Percentiles rank a stretch among this genome's conserved stretches.
These are phyloP conservation scores for Syngnathus acus DNA, from an alignment of 2,797 vertebrate species.

Conservation along the genomic window DNA sequence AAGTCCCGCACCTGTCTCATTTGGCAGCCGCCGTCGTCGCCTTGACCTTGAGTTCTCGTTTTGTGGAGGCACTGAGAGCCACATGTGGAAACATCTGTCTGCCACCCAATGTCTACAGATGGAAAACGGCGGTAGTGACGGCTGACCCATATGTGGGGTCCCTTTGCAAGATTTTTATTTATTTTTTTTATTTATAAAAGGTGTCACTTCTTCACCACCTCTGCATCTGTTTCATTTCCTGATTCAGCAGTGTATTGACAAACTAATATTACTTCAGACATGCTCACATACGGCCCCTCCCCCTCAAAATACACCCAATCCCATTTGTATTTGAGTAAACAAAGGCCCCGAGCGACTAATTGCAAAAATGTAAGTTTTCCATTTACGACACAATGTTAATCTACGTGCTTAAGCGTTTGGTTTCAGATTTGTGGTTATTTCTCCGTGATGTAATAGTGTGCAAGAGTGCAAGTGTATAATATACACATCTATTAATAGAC, in stretches of 20 bases:
- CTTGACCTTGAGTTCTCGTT: neutral
- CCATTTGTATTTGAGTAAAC: neutral
- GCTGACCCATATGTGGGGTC: neutral
- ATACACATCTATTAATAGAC: neutral
- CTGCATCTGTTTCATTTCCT: no score
- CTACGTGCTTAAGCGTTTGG: neutral
- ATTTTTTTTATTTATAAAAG: neutral
- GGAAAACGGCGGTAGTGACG: neutral
- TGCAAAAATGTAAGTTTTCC: neutral
- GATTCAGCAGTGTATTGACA: no score
- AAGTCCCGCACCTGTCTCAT: neutral
- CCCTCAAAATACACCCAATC: no score
- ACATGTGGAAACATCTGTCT: neutral
- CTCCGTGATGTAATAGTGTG: neutral
- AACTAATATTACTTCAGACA: no score
- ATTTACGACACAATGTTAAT: neutral
- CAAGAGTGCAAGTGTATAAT: neutral
- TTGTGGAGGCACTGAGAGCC: neutral
- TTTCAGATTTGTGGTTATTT: neutral
- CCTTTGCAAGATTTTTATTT: neutral
- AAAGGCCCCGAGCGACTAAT: neutral
- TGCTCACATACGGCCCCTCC: no score
- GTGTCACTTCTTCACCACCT: no score
- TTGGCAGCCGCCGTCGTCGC: neutral
- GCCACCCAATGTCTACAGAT: neutral